Conservation (phyloP, 2,888 invertebrate genomes). For the Mactromeris polynyma region DNA sequence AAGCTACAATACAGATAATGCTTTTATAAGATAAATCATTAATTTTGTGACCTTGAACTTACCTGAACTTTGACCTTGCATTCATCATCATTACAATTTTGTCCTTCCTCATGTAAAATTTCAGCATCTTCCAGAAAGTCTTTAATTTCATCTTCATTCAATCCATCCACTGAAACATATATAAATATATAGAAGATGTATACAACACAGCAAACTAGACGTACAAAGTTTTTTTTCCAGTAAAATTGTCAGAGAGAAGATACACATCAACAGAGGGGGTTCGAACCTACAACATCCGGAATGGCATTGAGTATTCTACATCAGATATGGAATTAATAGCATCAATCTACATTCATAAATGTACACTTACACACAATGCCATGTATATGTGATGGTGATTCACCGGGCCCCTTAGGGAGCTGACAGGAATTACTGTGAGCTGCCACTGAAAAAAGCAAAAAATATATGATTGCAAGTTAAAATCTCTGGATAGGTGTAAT, state of each 20-base stretch:
- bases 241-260: no score
- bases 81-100: slow-evolving; percentile 81
- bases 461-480: neutral
- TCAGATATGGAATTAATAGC: neutral
- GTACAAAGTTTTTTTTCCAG: no score
- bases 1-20: no score
- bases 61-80: slow-evolving; percentile 84
- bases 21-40: no score
- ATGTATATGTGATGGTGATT: slow-evolving; percentile 23
- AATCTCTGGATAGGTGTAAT: no score
- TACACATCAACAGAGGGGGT: no score
- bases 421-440: slow-evolving; percentile 55
- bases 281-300: no score
- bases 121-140: neutral
- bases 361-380: slow-evolving; percentile 50
- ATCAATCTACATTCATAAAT: neutral
- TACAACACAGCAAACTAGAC: no score
- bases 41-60: neutral
- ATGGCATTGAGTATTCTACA: neutral
- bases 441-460: slow-evolving; percentile 31
- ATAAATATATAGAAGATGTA: no score
- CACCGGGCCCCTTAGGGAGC: slow-evolving; percentile 54
- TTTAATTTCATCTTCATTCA: slow-evolving; percentile 26
- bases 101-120: neutral
- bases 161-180: slow-evolving; percentile 12